Evolutionary conservation across 2,888 invertebrate genomes (phyloP), one percentile per base, ranked within the genome.

Genomic region (Archips crataeganus): DNA sequence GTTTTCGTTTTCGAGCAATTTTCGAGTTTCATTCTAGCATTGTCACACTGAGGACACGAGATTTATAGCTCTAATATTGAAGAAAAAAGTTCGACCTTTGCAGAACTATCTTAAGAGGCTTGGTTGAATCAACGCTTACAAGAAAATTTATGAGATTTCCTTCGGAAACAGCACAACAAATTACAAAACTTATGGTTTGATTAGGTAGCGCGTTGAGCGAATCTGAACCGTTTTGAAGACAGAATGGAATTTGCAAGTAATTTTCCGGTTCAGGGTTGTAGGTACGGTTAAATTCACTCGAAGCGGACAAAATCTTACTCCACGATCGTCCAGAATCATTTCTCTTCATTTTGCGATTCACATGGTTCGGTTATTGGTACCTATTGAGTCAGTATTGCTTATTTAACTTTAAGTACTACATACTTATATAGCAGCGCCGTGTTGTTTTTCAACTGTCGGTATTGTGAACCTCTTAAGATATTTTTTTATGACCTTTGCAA

Each of bases 31-130:
- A 66, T 62, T 72, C 69, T 64, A 74, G 75, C 76, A 67, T 77
- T 77, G 79, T 79, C 77, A 70, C 74, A 74, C 60, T 62, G 62
- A 67, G 61, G 57, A 74, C 76, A 77, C 73, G 69, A 79, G 78
- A 83, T 85, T 83, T 84, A 84, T 81, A 71, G 78, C 68, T 34
- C 72, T 77, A 77, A 80, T 83, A 81, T 61, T 64, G 61, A 64
- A 71, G 65, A 49, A 51, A 54, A 34, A 6, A 6, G 39, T 39
- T 36, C 8, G 32, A 42, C 32, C 34, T 45, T 32, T 15, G 49
- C 61, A n/a, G n/a, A 65, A 65, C 45, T 67, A 45, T 45, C 54
- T 32, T 60, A 60, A 36, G 10, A 62, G 8, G 9, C 42, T 23
- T 23, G 23, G 5, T 60, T 54, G 3, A 34, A 39, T 13, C n/a